Evolutionary conservation across 2,113 vertebrate genomes (phyloP), one percentile per base, ranked within the genome.

Genomic region (Piaya cayana): DNA sequence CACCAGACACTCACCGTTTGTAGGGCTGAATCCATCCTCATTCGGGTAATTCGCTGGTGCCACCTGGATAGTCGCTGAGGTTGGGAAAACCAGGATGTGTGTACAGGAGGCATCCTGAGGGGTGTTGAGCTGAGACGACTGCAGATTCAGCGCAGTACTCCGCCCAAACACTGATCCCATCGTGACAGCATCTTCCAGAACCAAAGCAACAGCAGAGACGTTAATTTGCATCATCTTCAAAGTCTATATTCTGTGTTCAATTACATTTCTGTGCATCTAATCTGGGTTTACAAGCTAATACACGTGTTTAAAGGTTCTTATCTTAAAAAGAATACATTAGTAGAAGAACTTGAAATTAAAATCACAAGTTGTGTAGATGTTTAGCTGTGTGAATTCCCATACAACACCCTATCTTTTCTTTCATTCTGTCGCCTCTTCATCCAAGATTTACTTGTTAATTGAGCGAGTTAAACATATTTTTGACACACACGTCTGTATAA

Each of bases 81-180:
- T 99, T 55, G 99, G 99, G 96, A 99, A 99, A 92, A 99, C 99
- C 80, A 99, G 96, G 97, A 99, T 99, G 97, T 99, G 99, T 4
- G 99, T 99, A 79, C 99, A 99, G 87, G 99, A 99, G 70, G 99
- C 99, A 22, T 99, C 99, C 96, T 99, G 99, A 32, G 99, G 99
- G 4, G 99, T 99, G 95, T 99, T 99, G 43, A 99, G 98, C 98
- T 99, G 99, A 21, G 99, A 99, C 0, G 99, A 99, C 98, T 99
- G 99, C 97, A 99, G 96, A 82, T 99, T 99, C 37, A 99, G 97
- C 5, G 99, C 99, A 5, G 99, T 99, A 74, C 99, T 99, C 78
- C 99, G 99, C 89, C 99, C 99, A 84, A 99, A 99, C 96, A 99
- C 99, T 1, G 99, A 99, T 55, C 99, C 99, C 99, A 99, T 99